phyloP scores from a whole-genome alignment of 2,113 vertebrate genomes.

The Empidonax alnorum region DNA sequence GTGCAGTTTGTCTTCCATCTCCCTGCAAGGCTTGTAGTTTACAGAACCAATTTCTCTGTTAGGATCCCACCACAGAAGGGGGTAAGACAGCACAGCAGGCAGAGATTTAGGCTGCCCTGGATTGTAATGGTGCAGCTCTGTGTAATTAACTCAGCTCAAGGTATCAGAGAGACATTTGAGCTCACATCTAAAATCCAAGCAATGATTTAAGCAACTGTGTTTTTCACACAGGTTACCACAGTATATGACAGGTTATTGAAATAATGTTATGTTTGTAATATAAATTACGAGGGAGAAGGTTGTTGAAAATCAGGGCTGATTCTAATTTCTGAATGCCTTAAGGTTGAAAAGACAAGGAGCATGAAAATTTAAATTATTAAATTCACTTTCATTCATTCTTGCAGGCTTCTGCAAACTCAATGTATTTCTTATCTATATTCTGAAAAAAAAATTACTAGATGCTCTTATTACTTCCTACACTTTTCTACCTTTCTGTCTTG shows the following conservation, averaged over 20 bases:
- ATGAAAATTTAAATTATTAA: background rate
- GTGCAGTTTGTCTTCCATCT: background rate
- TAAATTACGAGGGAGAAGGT: background rate
- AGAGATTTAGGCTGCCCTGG: background rate
- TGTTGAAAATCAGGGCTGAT: background rate
- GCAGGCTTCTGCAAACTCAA: background rate
- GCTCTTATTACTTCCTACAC: background rate
- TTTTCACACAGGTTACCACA: background rate
- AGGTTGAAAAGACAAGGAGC: background rate
- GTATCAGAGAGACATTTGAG: background rate
- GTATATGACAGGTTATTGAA: background rate
- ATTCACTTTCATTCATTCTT: background rate
- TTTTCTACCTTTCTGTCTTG: background rate
- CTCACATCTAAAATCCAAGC: background rate
- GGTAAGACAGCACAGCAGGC: background rate
- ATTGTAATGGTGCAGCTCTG: background rate
- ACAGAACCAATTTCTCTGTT: background rate
- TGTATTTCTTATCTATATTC: background rate
- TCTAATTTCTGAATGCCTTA: background rate
- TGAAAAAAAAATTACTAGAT: background rate
- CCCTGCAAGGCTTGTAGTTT: background rate
- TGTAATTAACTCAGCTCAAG: background rate
- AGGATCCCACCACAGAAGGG: background rate
- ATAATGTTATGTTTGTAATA: background rate
- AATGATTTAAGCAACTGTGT: background rate